These are phyloP conservation scores for Orchesella flavescens DNA, from an alignment of 2,888 invertebrate species.

Conservation along the genomic window DNA sequence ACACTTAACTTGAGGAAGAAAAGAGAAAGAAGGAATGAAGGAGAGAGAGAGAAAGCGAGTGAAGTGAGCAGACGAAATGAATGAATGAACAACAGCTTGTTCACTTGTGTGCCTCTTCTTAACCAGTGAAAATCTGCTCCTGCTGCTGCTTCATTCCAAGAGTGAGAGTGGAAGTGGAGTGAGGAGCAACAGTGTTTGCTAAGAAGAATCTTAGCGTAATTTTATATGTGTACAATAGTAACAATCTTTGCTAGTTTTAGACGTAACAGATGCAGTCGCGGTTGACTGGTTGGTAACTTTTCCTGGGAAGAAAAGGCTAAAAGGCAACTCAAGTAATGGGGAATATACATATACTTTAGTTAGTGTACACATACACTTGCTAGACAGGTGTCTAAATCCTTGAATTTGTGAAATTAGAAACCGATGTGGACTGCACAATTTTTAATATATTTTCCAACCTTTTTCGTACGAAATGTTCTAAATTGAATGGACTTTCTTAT, in stretches of 20 bases:
- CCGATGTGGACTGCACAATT: too few species aligned
- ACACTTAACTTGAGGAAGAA: background rate
- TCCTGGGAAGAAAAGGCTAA: slow-evolving; percentile 23
- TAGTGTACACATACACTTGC: background rate
- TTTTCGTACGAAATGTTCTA: too few species aligned
- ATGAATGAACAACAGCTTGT: slow-evolving; percentile 55
- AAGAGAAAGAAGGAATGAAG: background rate
- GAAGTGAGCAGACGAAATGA: slow-evolving; percentile 24
- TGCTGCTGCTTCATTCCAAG: slow-evolving; percentile 17
- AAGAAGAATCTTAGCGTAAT: background rate
- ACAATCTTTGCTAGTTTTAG: background rate
- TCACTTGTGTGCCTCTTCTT: slow-evolving; percentile 46
- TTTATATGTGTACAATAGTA: too few species aligned
- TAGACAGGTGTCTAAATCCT: too few species aligned
- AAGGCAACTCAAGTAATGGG: slow-evolving; percentile 20
- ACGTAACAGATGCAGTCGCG: slow-evolving; percentile 37
- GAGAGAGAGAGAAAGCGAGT: background rate
- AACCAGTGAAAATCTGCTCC: slow-evolving; percentile 38
- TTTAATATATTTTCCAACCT: too few species aligned
- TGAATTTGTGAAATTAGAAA: too few species aligned
- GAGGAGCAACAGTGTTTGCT: slow-evolving; percentile 63
- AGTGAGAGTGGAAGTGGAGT: background rate
- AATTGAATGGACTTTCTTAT: too few species aligned
- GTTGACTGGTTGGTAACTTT: slow-evolving; percentile 53
- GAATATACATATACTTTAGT: slow-evolving; percentile 12